Base-by-base conservation (phyloP, 2,113 vertebrate genomes). In the Crotophaga sulcirostris region DNA sequence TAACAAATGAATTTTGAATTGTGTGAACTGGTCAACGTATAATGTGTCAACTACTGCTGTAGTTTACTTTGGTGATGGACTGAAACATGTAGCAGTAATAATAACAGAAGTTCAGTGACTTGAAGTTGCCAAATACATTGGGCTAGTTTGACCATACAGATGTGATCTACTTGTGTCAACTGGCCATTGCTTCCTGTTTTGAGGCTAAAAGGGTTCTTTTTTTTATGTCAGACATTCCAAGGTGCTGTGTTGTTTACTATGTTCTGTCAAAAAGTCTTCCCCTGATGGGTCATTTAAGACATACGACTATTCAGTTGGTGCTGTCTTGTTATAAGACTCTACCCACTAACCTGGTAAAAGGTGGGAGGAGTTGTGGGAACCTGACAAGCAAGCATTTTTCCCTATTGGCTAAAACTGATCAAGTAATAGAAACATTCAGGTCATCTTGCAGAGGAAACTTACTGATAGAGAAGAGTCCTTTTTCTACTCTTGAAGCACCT, bases 1-100 rank as follows among this genome's bases (percentile, higher is more conserved):
- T 97, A 97, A 97, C 70, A 97, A 96, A 95, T 97, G 95, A 95
- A 78, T 95, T 95, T 69, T 97, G 95, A 97, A 96, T 87, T 90
- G 66, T 78, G 85, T 94, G 95, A 94, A 96, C 60, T 44, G 88
- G 94, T 97, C 91, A 96, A 92, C 95, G 95, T 47, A 55, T 97
- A 95, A 97, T 93, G 89, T 94, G 83, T 96, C 95, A 96, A 21
- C 82, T 81, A 8, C 90, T 93, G 89, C 91, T 94, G 88, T 73
- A 68, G 76, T 96, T 97, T 94, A 45, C 90, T 81, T 51, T 44
- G 15, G 25, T 23, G 64, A 36, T 68, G 54, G 68, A 23, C 0
- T 0, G 89, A 58, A 92, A 58, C 20, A 5, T 9, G 60, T 45
- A 58, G 86, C 93, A 45, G 21, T 88, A 90, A 95, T 91, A 88